Evolutionary conservation across 2,888 invertebrate species (phyloP), one percentile per base, ranked within the genome.

Genomic region (Spisula subtruncata): DNA sequence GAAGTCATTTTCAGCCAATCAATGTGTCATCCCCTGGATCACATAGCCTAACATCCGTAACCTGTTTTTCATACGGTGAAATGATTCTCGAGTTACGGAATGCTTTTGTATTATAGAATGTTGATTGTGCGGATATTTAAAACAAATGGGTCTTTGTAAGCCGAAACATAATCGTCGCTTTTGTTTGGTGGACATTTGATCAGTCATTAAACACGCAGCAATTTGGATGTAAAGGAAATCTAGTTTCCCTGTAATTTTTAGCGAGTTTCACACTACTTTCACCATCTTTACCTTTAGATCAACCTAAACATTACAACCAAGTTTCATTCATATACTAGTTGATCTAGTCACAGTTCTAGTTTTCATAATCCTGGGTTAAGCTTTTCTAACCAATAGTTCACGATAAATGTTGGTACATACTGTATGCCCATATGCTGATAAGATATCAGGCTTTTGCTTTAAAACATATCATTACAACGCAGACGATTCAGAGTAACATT

Each of bases 21-120:
- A 85, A 85, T 56, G 85, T 85, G 85, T 85, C 85, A 85, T 6
- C 56, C 48, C n/a, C 51, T 81, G 46, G 25, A 81, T 81, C 81
- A 75, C 35, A 29, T 32, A 75, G 75, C 18, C 75, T 35, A 14
- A 75, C 75, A 75, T 75, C 75, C 75, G 75, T 75, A 32, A 16
- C 8, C 75, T 32, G 75, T 18, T 75, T 71, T 75, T 35, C 32
- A 75, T 35, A 75, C 35, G 32, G 75, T 75, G 29, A 75, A 75
- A 32, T 6, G 29, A 32, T 32, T 75, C 75, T 75, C 75, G 18
- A 14, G 35, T 75, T 75, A 75, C 75, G 75, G 35, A 75, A 75
- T 75, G 75, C 35, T 25, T 32, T 75, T 32, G 16, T 75, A 75
- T 75, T 75, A 35, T 75, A 75, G 75, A 32, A 75, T 75, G 75